Conservation (phyloP, 2,113 vertebrate genomes). For the Tragelaphus strepsiceros region DNA sequence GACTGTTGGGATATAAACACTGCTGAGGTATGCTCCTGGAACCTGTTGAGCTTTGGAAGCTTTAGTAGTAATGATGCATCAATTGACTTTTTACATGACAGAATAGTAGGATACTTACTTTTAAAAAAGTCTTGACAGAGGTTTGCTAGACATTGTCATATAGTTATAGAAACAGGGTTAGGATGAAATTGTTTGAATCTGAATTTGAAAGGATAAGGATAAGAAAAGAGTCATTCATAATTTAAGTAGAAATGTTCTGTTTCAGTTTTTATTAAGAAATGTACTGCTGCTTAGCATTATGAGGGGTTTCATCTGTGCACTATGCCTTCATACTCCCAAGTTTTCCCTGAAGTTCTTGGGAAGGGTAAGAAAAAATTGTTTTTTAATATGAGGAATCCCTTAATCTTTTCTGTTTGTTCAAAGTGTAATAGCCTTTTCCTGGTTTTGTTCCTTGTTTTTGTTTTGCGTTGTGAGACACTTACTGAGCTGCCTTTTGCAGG, state of each 20-base stretch:
- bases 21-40: slow-evolving; percentile 60
- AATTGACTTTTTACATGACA: slow-evolving; percentile 78
- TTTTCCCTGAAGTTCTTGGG: neutral
- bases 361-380: slow-evolving; percentile 74
- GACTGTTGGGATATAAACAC: slow-evolving; percentile 39
- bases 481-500: slow-evolving; percentile 44
- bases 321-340: neutral
- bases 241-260: slow-evolving; percentile 54
- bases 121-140: slow-evolving; percentile 58
- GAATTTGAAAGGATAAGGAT: neutral
- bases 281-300: slow-evolving; percentile 49
- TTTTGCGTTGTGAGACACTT: slow-evolving; percentile 71
- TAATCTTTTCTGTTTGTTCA: slow-evolving; percentile 77
- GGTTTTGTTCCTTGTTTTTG: slow-evolving; percentile 75
- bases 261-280: slow-evolving; percentile 64
- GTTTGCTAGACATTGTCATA: slow-evolving; percentile 48
- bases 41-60: slow-evolving; percentile 63
- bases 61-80: slow-evolving; percentile 71
- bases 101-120: slow-evolving; percentile 66
- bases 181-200: slow-evolving; percentile 30
- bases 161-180: slow-evolving; percentile 25
- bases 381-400: slow-evolving; percentile 52
- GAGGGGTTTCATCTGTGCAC: slow-evolving; percentile 10
- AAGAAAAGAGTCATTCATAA: neutral
- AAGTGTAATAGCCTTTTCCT: slow-evolving; percentile 77